Evolutionary conservation across 2,113 vertebrate species (phyloP).

Genomic region (Ifrita kowaldi): DNA sequence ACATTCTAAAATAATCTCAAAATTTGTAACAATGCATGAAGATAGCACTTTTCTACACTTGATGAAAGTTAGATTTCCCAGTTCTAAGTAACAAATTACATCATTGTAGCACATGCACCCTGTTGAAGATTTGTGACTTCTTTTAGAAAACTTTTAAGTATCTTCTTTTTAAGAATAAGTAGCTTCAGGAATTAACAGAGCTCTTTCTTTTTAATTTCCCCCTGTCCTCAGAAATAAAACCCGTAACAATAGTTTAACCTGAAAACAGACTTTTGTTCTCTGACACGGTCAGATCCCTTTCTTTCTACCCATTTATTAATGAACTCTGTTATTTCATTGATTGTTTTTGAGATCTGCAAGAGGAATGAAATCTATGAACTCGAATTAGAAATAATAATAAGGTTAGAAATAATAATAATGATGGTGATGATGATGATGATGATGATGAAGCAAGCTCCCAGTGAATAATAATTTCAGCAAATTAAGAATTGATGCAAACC

Average conservation of each 20-base stretch:
- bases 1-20: not conserved
- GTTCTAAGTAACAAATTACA: not conserved
- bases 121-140: not conserved
- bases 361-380: not conserved
- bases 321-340: not conserved
- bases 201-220: not conserved
- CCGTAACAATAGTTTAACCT: not conserved
- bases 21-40: not conserved
- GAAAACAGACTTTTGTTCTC: not conserved
- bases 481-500: not conserved
- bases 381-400: too few species aligned
- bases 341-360: not conserved
- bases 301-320: not conserved
- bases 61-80: not conserved
- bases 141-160: not conserved
- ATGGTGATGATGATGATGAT: not conserved
- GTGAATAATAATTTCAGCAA: not conserved
- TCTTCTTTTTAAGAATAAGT: not conserved
- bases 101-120: not conserved
- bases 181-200: not conserved
- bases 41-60: not conserved
- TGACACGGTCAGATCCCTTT: not conserved
- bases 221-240: not conserved
- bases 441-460: not conserved
- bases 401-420: not conserved